Evolutionary conservation across 2,888 invertebrate genomes (phyloP).

Genomic region (Eristalis tenax): DNA sequence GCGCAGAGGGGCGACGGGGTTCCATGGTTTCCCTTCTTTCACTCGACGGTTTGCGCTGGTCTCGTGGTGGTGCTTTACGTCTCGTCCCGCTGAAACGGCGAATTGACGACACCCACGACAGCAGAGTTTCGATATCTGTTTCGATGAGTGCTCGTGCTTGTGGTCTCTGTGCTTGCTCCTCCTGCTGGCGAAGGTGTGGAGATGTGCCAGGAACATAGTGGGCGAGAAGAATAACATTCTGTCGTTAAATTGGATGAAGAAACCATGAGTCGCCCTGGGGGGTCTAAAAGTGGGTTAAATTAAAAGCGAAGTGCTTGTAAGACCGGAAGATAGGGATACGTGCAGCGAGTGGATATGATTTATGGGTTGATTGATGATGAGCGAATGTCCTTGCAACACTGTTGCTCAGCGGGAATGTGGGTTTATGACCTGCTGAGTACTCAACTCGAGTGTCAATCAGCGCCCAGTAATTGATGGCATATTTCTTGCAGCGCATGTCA

Average conservation of each 20-base stretch:
- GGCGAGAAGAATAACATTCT: constrained; percentile 26
- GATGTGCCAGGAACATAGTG: constrained; percentile 5
- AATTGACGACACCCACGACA: constrained; percentile 18
- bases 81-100: constrained; percentile 10
- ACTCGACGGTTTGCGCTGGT: not conserved
- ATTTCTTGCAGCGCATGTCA: no score
- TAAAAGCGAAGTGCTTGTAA: not conserved
- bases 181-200: constrained; percentile 14
- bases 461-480: no score
- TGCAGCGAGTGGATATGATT: not conserved
- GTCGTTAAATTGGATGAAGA: constrained; percentile 38
- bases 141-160: not conserved
- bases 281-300: constrained; percentile 17
- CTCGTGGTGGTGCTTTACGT: constrained; percentile 39
- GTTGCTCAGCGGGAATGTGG: not conserved
- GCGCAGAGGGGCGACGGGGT: not conserved
- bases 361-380: not conserved
- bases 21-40: not conserved
- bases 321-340: not conserved
- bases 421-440: not conserved
- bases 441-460: no score
- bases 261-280: constrained; percentile 9
- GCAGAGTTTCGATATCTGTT: not conserved
- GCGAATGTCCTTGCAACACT: not conserved
- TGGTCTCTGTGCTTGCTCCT: not conserved